Conservation (phyloP, 2,113 vertebrate species). For the Sebastes schlegelii region DNA sequence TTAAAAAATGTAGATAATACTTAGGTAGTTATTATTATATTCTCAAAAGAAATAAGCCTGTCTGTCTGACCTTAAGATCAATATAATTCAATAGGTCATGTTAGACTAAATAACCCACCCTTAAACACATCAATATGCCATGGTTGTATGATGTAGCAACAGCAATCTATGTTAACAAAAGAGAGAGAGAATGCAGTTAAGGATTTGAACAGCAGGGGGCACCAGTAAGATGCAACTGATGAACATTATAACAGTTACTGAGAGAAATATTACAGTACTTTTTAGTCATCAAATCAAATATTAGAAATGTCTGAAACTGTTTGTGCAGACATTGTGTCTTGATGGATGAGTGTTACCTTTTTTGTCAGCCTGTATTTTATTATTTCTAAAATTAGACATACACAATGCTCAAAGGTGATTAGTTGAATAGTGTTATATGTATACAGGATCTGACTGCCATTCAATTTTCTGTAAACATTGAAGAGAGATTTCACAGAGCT, state of each 20-base stretch:
- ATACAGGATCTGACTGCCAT: not conserved
- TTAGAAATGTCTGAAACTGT: conserved; percentile 13
- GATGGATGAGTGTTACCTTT: not conserved
- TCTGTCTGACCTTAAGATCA: conserved; percentile 12
- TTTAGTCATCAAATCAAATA: conserved; percentile 29
- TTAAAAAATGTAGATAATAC: not conserved
- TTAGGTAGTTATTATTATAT: not conserved
- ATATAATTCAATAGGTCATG: conserved; percentile 21
- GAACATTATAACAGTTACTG: not conserved
- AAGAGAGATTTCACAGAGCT: conserved; percentile 39
- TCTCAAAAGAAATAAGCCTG: not conserved
- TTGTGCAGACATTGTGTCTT: not conserved
- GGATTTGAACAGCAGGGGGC: conserved; percentile 81
- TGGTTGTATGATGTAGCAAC: not conserved
- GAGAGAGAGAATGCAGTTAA: conserved; percentile 16
- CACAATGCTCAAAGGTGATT: not conserved
- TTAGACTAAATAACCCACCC: conserved; percentile 13
- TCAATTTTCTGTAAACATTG: not conserved
- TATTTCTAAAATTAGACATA: not conserved
- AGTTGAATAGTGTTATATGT: not conserved
- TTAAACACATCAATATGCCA: conserved; percentile 37
- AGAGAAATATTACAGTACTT: conserved; percentile 28
- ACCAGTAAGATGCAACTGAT: conserved; percentile 67
- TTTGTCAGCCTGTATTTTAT: not conserved
- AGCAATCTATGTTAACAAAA: not conserved